Evolutionary conservation across 2,888 invertebrate genomes (phyloP).

Genomic region (Polydrusus tereticollis): DNA sequence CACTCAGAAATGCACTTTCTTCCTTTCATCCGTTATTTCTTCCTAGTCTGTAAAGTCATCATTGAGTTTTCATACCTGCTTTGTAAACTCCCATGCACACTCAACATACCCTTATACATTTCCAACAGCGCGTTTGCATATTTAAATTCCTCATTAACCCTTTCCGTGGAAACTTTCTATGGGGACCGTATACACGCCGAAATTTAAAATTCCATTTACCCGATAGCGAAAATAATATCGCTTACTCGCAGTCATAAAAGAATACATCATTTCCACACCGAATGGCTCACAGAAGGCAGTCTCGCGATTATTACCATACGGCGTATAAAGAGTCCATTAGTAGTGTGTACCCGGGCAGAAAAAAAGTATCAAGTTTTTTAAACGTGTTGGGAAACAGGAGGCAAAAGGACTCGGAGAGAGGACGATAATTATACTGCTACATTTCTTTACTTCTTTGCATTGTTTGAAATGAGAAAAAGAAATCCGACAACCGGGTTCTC

Average conservation of each 20-base stretch:
- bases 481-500: slow-evolving; percentile 12
- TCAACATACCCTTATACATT: slow-evolving; percentile 33
- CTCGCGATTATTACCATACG: slow-evolving; percentile 45
- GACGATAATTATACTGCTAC: slow-evolving; percentile 41
- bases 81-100: slow-evolving; percentile 22
- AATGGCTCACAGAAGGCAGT: slow-evolving; percentile 34
- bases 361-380: slow-evolving; percentile 65
- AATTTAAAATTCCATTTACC: slow-evolving; percentile 51
- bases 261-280: slow-evolving; percentile 49
- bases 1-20: slow-evolving; percentile 2
- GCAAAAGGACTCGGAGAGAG: slow-evolving; percentile 40
- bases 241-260: slow-evolving; percentile 47
- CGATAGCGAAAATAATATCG: slow-evolving; percentile 50
- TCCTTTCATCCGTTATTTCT: background rate
- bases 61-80: slow-evolving; percentile 34
- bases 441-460: slow-evolving; percentile 29
- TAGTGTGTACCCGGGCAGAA: slow-evolving; percentile 64
- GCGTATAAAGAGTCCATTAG: slow-evolving; percentile 66
- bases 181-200: slow-evolving; percentile 36
- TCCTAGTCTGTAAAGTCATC: slow-evolving; percentile 21
- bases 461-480: slow-evolving; percentile 28
- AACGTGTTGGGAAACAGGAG: slow-evolving; percentile 36
- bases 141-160: slow-evolving; percentile 51
- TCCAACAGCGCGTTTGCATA: slow-evolving; percentile 38
- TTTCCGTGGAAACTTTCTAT: slow-evolving; percentile 41